Conservation (phyloP, 1,140 invertebrate species). For the Drosophila kikkawai region DNA sequence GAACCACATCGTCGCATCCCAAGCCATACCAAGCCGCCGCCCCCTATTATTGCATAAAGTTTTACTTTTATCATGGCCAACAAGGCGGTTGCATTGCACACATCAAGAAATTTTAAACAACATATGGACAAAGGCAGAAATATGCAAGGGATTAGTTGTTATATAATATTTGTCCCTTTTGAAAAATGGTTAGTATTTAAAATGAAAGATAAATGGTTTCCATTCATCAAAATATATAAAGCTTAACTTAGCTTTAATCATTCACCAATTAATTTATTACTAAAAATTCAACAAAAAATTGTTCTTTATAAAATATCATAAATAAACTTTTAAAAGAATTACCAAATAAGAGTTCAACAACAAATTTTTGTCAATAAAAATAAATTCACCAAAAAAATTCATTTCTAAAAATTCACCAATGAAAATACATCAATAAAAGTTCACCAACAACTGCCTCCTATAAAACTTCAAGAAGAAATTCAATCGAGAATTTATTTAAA, state of each 20-base stretch:
- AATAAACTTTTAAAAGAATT: background rate
- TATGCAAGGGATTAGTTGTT: background rate
- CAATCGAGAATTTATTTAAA: too few relatives aligned
- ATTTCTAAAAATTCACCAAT: too few relatives aligned
- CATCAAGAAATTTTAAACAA: background rate
- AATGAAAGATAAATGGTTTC: background rate
- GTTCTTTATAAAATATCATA: background rate
- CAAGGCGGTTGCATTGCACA: conserved; percentile 2
- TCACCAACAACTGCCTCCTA: too few relatives aligned
- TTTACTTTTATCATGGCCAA: conserved; percentile 72
- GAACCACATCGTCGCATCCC: conserved; percentile 17
- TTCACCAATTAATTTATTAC: background rate
- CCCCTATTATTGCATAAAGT: conserved; percentile 75
- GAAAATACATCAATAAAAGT: too few relatives aligned
- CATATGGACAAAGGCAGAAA: background rate
- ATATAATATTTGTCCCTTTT: background rate
- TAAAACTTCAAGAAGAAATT: too few relatives aligned
- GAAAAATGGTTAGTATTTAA: background rate
- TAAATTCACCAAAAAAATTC: background rate
- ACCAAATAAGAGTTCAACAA: background rate
- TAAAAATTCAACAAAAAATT: background rate
- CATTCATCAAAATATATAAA: too few relatives aligned
- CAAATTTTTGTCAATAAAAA: background rate
- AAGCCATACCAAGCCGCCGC: background rate
- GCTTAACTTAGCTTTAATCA: background rate